Percentiles rank a stretch among this genome's conserved stretches.
Evolutionary conservation across 2,888 invertebrate species (phyloP).

Genomic region (Cantharis flavilabris): DNA sequence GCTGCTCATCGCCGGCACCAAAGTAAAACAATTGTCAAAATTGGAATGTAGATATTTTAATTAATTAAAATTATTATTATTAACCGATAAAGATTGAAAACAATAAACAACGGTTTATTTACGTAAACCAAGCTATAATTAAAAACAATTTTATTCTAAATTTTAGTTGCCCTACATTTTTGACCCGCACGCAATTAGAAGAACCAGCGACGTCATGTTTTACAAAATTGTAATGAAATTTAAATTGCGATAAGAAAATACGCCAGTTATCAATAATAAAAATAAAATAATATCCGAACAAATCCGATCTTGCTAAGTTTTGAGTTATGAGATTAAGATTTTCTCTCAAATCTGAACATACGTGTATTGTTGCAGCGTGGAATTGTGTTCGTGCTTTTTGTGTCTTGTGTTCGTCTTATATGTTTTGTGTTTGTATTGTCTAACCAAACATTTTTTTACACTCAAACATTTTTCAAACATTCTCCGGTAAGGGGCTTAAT

Average conservation of each 20-base stretch:
- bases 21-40: too few species aligned
- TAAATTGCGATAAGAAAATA: background rate
- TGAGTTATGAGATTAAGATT: slow-evolving; percentile 22
- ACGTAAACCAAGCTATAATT: too few species aligned
- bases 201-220: background rate
- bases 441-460: background rate
- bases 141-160: background rate
- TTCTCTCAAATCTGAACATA: slow-evolving; percentile 10
- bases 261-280: background rate
- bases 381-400: slow-evolving; percentile 9
- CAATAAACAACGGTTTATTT: too few species aligned
- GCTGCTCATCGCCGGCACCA: too few species aligned
- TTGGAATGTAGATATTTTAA: too few species aligned
- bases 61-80: too few species aligned
- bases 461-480: slow-evolving; percentile 5
- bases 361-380: slow-evolving; percentile 10
- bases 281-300: slow-evolving; percentile 10
- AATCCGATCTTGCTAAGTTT: slow-evolving; percentile 18
- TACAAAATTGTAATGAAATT: background rate
- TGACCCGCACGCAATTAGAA: background rate
- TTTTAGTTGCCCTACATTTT: background rate
- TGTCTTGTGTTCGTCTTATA: slow-evolving; percentile 21
- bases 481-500: slow-evolving; percentile 9
- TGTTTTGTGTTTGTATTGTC: slow-evolving; percentile 23
- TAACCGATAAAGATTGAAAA: too few species aligned